Evolutionary conservation across 2,888 invertebrate genomes (phyloP), one percentile per base, ranked within the genome.

Genomic region (Morpho helenor): DNA sequence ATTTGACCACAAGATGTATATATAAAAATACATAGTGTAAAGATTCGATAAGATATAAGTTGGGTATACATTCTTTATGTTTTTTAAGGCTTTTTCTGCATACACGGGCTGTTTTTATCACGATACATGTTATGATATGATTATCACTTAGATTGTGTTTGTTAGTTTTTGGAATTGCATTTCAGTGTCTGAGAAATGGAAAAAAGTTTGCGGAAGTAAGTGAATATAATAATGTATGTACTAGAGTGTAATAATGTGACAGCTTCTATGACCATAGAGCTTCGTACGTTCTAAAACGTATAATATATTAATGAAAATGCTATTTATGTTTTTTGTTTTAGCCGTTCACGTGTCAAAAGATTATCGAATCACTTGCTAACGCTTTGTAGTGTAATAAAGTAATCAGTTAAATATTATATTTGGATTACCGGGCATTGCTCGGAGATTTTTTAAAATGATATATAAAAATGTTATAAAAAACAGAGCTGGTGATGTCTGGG

Each of bases 181-280:
- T 89, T 87, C 88, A 89, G 87, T 85, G 84, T 87, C 88, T 82
- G 89, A 89, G 67, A 88, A 88, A 79, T 86, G 87, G 87, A 88
- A 88, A 87, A 87, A 85, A 85, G 77, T 89, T 75, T 89, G 83
- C 84, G 89, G 89, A 81, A 89, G 90, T 90, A 84, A 90, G 89
- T 90, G 87, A 85, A 64, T 75, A 77, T 75, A 76, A 77, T 84
- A 80, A 57, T 68, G 63, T 68, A 65, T 68, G 70, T 72, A 69
- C 62, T 67, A 58, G 62, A 67, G 80, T 84, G 74, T 82, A 79
- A 40, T 76, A 76, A 75, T 66, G 65, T 68, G 65, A 67, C 64
- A 66, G 84, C 79, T 83, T 70, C 45, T 63, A 59, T 55, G 57
- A 52, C 56, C 50, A 59, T 65, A 68, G 66, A 67, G 72, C 72